A percentile compares a stretch with the other conserved stretches of the same genome.
These are phyloP conservation scores for Octodonta nipae DNA, from an alignment of 2,888 invertebrate species.

Conservation along the genomic window DNA sequence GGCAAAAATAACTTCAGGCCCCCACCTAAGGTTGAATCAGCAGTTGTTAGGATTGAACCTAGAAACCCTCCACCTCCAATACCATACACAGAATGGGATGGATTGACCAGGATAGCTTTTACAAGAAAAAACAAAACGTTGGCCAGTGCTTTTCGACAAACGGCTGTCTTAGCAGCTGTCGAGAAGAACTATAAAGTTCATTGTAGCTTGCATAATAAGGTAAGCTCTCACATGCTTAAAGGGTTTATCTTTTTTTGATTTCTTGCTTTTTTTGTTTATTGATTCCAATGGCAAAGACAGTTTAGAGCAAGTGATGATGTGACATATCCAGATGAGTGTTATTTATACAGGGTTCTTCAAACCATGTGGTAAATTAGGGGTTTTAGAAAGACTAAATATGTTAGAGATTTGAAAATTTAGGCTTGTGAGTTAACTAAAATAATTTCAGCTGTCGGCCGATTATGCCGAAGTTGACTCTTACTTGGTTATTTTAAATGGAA, in stretches of 20 bases:
- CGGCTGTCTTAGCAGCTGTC: conserved; percentile 66
- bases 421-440: too few relatives aligned
- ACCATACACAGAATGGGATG: conserved; percentile 97
- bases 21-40: conserved; percentile 97
- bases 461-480: too few relatives aligned
- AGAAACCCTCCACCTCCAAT: conserved; percentile 92
- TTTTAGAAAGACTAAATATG: too few relatives aligned
- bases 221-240: conserved; percentile 26
- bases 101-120: conserved; percentile 87
- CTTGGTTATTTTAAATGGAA: too few relatives aligned
- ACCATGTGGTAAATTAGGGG: too few relatives aligned
- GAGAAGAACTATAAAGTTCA: conserved; percentile 84
- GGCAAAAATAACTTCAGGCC: conserved; percentile 97
- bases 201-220: conserved; percentile 74
- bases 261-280: conserved; percentile 3
- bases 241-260: not conserved
- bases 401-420: too few relatives aligned
- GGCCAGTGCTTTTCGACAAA: conserved; percentile 76
- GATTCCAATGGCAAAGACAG: too few relatives aligned
- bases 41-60: conserved; percentile 94
- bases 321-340: too few relatives aligned
- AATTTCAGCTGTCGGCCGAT: too few relatives aligned
- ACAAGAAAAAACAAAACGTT: conserved; percentile 94
- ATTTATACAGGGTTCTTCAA: too few relatives aligned
- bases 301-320: too few relatives aligned